Evolutionary conservation across 2,888 invertebrate genomes (phyloP).

Genomic region (Graphium colonna): DNA sequence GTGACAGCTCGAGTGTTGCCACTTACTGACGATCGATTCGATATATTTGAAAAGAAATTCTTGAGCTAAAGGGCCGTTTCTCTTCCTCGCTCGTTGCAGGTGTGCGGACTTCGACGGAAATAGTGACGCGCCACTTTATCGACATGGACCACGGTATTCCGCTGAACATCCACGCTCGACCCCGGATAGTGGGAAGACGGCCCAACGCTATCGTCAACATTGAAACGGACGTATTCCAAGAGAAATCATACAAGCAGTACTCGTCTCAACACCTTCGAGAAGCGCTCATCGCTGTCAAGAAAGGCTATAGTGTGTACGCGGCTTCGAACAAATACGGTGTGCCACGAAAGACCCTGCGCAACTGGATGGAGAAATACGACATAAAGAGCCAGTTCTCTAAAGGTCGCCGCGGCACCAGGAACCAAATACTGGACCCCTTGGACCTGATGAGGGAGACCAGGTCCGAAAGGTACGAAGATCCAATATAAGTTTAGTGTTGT

Average conservation of each 20-base stretch:
- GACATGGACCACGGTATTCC: slow-evolving; percentile 72
- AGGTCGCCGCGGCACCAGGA: slow-evolving; percentile 63
- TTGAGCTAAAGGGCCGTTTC: slow-evolving; percentile 60
- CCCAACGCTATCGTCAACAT: slow-evolving; percentile 71
- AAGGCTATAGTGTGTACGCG: slow-evolving; percentile 77
- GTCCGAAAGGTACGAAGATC: slow-evolving; percentile 54
- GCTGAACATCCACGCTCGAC: slow-evolving; percentile 66
- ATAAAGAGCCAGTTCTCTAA: slow-evolving; percentile 77
- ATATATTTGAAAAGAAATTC: no score
- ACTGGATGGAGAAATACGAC: slow-evolving; percentile 80
- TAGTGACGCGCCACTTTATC: slow-evolving; percentile 72
- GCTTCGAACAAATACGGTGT: slow-evolving; percentile 79
- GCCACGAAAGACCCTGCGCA: slow-evolving; percentile 75
- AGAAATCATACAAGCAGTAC: slow-evolving; percentile 75
- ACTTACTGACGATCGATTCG: no score
- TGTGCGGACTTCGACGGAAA: slow-evolving; percentile 69
- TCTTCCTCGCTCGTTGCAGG: slow-evolving; percentile 76
- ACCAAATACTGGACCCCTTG: slow-evolving; percentile 61
- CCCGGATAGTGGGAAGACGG: slow-evolving; percentile 62
- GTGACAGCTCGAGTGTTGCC: slow-evolving; percentile 33
- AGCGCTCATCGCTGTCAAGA: slow-evolving; percentile 72
- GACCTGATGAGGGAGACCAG: slow-evolving; percentile 58
- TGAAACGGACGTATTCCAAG: slow-evolving; percentile 72
- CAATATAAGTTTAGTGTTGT: slow-evolving; percentile 24
- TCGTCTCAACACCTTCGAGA: slow-evolving; percentile 73